Base-by-base conservation (phyloP, 1,140 invertebrate genomes). In the Calycopis cecrops region DNA sequence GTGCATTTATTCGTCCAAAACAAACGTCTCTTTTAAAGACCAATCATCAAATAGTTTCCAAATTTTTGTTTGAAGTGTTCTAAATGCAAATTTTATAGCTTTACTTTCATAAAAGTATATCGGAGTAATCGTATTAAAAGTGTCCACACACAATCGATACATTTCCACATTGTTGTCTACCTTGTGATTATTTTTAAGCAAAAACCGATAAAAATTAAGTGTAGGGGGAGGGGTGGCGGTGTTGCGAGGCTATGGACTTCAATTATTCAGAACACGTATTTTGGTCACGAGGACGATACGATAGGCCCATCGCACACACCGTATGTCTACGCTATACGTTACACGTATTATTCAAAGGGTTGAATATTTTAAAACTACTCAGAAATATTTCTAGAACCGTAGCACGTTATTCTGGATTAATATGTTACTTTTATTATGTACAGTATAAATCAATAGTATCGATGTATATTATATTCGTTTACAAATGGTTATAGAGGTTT, bases 181-280 rank as follows among this genome's bases (percentile, higher is more conserved):
- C 33, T 34, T 7, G 12, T 50, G 10, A 50, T 50, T 50, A 14
- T 35, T 50, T 44, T 50, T 50, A 33, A 50, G 48, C 48, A 35
- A 50, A 50, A 50, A 9, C 52, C 48, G 67, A 68, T 72, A 71
- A 69, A 67, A 67, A 68, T 63, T 69, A 52, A 73, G 71, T 69
- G 62, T 67, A 47, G 60, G 59, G 55, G 35, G 63, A 62, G 70
- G 71, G 57, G 74, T 28, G 21, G 21, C 21, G 64, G 52, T 52
- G 64, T 59, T 55, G 21, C 52, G 65, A 54, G 55, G 65, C 59
- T 58, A 47, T 47, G 60, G 54, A 50, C 68, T 74, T 82, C 65
- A 81, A 85, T 82, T 76, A 85, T 82, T 85, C 77, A 82, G 51
- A 55, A 59, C 66, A 63, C 68, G 73, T 82, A 82, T 85, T 82